Evolutionary conservation across 2,797 vertebrate genomes (phyloP), one percentile per base, ranked within the genome.

Genomic region (Oryzias sinensis): DNA sequence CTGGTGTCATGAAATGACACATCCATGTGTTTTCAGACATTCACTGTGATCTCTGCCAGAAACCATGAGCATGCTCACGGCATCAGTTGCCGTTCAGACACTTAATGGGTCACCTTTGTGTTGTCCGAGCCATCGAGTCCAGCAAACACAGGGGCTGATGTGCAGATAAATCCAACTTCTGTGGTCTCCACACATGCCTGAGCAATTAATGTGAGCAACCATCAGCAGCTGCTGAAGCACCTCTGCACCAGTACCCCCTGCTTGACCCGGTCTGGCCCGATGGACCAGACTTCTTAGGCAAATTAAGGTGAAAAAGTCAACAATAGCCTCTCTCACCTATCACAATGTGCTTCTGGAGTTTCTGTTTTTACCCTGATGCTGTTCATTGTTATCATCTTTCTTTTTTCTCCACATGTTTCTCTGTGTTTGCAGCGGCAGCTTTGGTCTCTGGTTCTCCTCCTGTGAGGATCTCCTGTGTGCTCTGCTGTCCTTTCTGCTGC

Each of bases 401-500:
- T 56, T 40, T 66, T 45, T 59, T 53, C 70, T 40, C 63, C 53
- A 22, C 25, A 15, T 62, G 63, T 63, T 46, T 69, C 56, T 8
- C 51, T 60, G 18, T 61, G 22, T 71, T 70, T 84, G 74, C 68
- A 82, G 83, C 84, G 87, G 87, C 82, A 82, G 78, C 76, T 73
- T 67, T 18, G 47, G 71, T 81, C 82, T 79, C 76, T 65, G 72
- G 71, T 72, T 77, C 63, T 77, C 79, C 80, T 87, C 76, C 80
- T 65, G 41, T 16, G 62, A 82, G 85, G 78, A 82, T 86, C 92
- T 92, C 90, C 90, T 90, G 88, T 82, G 72, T 67, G 25, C 74
- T 80, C 70, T 85, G 79, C 74, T 76, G 80, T 72, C 76, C 74
- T 5, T 27, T 6, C 25, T 5, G 25, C 25, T 27, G 25, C 25